Evolutionary conservation across 2,888 invertebrate genomes (phyloP).

Genomic region (Drosophila multiciliata): DNA sequence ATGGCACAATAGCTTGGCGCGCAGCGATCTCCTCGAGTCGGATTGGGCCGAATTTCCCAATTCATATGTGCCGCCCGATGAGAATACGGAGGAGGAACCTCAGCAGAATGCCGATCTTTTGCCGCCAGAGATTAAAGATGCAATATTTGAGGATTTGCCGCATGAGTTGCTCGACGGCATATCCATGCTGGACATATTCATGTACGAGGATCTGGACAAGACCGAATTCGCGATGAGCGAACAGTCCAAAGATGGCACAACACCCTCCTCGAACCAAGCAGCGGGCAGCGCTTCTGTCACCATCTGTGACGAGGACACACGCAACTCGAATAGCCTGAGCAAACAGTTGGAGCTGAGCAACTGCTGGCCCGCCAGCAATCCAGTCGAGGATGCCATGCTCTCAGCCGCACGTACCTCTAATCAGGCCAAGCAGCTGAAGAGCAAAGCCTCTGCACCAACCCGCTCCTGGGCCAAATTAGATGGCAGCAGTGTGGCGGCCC

Average conservation of each 20-base stretch:
- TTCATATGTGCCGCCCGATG: constrained; percentile 72
- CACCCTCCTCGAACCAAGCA: constrained; percentile 39
- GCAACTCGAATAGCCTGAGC: constrained; percentile 76
- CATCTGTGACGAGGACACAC: constrained; percentile 77
- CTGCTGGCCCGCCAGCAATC: constrained; percentile 76
- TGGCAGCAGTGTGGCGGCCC: constrained; percentile 83
- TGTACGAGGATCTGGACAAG: constrained; percentile 88
- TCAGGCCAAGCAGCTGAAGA: constrained; percentile 68
- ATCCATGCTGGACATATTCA: constrained; percentile 94
- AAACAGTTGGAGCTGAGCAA: constrained; percentile 74
- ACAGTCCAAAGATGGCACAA: constrained; percentile 85
- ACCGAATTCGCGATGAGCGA: constrained; percentile 86
- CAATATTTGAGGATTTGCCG: constrained; percentile 93
- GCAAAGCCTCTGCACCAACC: constrained; percentile 55
- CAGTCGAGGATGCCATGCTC: constrained; percentile 83
- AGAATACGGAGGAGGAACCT: constrained; percentile 89
- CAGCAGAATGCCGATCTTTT: constrained; percentile 92
- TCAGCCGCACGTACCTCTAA: constrained; percentile 76
- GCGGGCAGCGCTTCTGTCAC: constrained; percentile 43
- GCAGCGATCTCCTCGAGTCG: constrained; percentile 67
- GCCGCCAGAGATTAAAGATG: constrained; percentile 94
- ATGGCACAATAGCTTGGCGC: constrained; percentile 87
- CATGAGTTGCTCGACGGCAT: constrained; percentile 93
- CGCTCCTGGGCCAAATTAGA: constrained; percentile 76
- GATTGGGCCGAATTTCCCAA: constrained; percentile 69